Percentiles rank a stretch among this genome's conserved stretches.
Conservation (phyloP, 2,113 vertebrate genomes). For the Polyodon spathula region DNA sequence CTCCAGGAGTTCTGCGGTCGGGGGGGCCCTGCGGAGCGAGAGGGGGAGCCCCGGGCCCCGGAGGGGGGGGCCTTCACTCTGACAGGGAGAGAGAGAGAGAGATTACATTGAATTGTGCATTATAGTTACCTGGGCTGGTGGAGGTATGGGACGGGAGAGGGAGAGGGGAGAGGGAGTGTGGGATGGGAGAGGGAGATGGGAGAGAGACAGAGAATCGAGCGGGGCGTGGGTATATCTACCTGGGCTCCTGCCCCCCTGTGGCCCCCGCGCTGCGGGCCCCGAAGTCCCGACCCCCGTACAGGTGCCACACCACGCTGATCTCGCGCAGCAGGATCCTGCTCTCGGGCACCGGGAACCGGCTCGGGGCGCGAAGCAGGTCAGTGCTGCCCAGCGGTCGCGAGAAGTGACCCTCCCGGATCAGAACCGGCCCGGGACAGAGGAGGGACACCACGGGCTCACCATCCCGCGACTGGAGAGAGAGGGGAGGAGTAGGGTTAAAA, state of each 20-base stretch:
- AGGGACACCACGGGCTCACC: constrained; percentile 77
- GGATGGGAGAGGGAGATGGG: not conserved
- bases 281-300: constrained; percentile 82
- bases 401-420: constrained; percentile 71
- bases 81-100: not conserved
- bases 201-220: not conserved
- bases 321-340: constrained; percentile 73
- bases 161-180: not conserved
- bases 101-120: too few relatives aligned
- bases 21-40: constrained; percentile 55
- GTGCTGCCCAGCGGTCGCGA: constrained; percentile 75
- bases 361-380: constrained; percentile 72
- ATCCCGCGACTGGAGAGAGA: constrained; percentile 57
- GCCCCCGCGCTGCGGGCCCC: constrained; percentile 46
- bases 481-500: not conserved
- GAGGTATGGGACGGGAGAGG: too few relatives aligned
- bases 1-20: constrained; percentile 85
- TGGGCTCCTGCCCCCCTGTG: constrained; percentile 44
- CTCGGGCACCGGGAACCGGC: constrained; percentile 73
- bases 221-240: constrained; percentile 28
- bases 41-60: constrained; percentile 65
- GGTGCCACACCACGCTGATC: constrained; percentile 81
- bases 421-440: constrained; percentile 56
- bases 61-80: constrained; percentile 44
- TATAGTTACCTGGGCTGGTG: too few relatives aligned